Base-by-base conservation (phyloP, 2,797 vertebrate genomes). In the Lepilemur ruficaudatus region DNA sequence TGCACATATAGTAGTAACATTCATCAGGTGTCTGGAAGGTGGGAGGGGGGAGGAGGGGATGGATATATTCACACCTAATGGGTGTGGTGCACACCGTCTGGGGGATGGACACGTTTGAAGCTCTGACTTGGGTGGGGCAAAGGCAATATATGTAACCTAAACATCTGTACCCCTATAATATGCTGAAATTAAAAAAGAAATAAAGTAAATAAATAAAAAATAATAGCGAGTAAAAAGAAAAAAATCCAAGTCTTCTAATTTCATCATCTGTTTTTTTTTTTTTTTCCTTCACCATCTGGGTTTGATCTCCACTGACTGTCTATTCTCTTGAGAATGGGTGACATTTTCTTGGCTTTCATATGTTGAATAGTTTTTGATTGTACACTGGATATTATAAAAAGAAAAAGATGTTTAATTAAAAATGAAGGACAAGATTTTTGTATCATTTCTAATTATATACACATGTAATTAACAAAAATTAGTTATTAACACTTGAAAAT, bases 401-500 rank as follows among this genome's bases (percentile, higher is more conserved):
- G 32, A 65, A n/a, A n/a, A 65, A n/a, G 32, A 22, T 6, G 0
- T 67, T 48, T 59, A 59, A 50, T 73, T 75, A 63, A 88, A 92
- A 72, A 48, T 57, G 4, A 82, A 85, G 17, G 50, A 23, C 2
- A 87, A 41, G 25, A 13, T 22, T 69, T 92, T 78, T 93, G 2
- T 50, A 32, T 91, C 35, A 88, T 81, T 55, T 4, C 46, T 91
- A 57, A 1, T 82, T 81, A 55, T 12, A 15, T 23, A n/a, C 1
- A 52, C 3, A 91, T 20, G 46, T 73, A 75, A 50, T 93, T 92
- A 57, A 85, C 9, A 96, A 93, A 88, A 85, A n/a, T 50, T 28
- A 88, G 9, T 82, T 48, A 20, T 81, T 69, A 78, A 88, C 23
- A 72, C 12, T 85, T 91, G 41, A 96, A 75, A 94, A 80, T 86